Evolutionary conservation across 2,888 invertebrate species (phyloP), one percentile per base, ranked within the genome.

Genomic region (Tipula unca): DNA sequence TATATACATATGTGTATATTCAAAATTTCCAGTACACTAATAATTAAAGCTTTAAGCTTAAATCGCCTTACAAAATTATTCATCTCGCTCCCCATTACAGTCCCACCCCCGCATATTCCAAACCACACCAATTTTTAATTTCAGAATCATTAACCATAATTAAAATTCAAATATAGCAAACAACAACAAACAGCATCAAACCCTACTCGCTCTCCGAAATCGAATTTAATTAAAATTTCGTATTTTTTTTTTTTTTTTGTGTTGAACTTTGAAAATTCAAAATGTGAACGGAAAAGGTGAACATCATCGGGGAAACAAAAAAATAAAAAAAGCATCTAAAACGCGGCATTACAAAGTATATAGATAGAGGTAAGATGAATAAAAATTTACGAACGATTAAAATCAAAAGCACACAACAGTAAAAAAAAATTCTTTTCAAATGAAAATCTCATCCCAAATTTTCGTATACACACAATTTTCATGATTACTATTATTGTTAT

Each of bases 241-340:
- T 17, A 48, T 5, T 6, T 17, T 48, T 48, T 48, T 20, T 25
- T 20, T 54, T 54, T 69, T 20, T 69, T 20, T 25, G 13, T 2
- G 69, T 69, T 69, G 69, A 69, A 69, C 69, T 69, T 69, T 69
- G 69, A 69, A 69, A 69, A 69, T 69, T 69, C 69, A 69, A 69
- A 69, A 69, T 69, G 69, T 69, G 10, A 69, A 69, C 6, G 69
- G 69, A 69, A 69, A 69, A 69, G 69, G 69, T 69, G 25, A 69
- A 69, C 20, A 69, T 69, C 10, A 69, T 25, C 0, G 69, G 69
- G 69, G 69, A 69, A 69, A 69, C 25, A 25, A 69, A 69, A n/a
- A 17, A 17, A 48, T n/a, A 13, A 39, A 39, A 48, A 48, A 48
- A 48, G n/a, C n/a, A 17, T 48, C n/a, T 48, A n/a, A 48, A 48